Conservation (phyloP, 2,113 vertebrate genomes). For the Alouatta palliata region DNA sequence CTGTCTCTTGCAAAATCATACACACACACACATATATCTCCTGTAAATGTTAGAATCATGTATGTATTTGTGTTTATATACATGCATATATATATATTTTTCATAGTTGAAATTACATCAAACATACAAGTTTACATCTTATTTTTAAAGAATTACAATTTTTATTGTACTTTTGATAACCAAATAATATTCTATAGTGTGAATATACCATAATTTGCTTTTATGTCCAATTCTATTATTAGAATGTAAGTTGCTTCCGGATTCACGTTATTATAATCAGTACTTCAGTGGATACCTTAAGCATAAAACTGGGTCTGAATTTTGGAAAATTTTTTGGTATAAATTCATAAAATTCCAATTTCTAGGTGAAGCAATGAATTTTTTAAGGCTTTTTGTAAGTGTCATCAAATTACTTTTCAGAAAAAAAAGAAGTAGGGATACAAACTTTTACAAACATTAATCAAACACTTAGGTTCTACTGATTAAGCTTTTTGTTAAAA, state of each 20-base stretch:
- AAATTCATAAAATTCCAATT: background rate
- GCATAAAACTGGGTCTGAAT: background rate
- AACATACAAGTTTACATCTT: background rate
- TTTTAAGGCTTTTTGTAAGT: background rate
- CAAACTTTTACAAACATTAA: background rate
- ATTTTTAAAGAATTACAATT: background rate
- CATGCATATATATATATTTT: background rate
- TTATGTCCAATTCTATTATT: background rate
- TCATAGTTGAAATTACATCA: background rate
- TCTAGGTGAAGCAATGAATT: background rate
- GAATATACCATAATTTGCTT: background rate
- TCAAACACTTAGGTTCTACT: background rate
- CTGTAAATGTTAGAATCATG: background rate
- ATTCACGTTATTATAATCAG: background rate
- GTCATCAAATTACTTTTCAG: background rate
- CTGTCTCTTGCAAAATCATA: background rate
- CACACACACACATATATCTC: background rate
- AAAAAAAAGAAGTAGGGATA: background rate
- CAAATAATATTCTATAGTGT: background rate
- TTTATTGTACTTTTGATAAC: background rate
- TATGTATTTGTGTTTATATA: background rate
- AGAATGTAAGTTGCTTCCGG: background rate
- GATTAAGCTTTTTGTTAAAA: conserved; percentile 10
- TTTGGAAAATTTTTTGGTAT: background rate
- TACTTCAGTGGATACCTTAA: background rate